Percentiles rank a stretch among this genome's conserved stretches.
phyloP scores from a whole-genome alignment of 2,113 vertebrate genomes.

The Acanthochromis polyacanthus region DNA sequence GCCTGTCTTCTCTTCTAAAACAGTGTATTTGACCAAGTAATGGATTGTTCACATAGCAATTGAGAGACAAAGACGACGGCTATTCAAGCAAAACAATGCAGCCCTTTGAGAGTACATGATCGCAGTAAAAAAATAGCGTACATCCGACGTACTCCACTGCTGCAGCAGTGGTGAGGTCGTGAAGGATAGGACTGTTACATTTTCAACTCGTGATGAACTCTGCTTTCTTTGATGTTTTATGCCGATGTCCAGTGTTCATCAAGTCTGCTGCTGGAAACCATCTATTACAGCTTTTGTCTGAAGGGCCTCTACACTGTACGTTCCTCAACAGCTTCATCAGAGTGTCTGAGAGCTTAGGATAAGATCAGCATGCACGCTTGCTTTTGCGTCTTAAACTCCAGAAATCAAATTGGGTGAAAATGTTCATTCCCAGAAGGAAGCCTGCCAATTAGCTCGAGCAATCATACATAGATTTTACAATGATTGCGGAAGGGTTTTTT shows the following conservation, averaged over 20 bases:
- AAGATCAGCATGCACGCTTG: not conserved
- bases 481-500: not conserved
- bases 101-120: conserved; percentile 74
- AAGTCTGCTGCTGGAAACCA: conserved; percentile 27
- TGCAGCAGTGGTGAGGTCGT: conserved; percentile 1
- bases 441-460: conserved; percentile 1
- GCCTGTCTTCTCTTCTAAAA: conserved; percentile 78
- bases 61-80: conserved; percentile 63
- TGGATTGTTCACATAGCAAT: conserved; percentile 75
- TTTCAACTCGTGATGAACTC: not conserved
- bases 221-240: conserved; percentile 33
- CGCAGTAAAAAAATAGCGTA: conserved; percentile 30
- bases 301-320: conserved; percentile 10
- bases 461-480: not conserved
- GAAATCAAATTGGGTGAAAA: conserved; percentile 11
- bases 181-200: conserved; percentile 3
- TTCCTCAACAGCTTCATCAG: conserved; percentile 23
- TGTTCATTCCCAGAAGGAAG: not conserved
- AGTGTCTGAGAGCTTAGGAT: conserved; percentile 3
- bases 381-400: conserved; percentile 8
- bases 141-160: conserved; percentile 1
- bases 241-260: conserved; percentile 24
- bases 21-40: conserved; percentile 81
- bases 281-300: conserved; percentile 26
- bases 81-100: conserved; percentile 69